These are phyloP conservation scores for Drosophila gunungcola DNA, from an alignment of 1,140 invertebrate species.

Conservation along the genomic window DNA sequence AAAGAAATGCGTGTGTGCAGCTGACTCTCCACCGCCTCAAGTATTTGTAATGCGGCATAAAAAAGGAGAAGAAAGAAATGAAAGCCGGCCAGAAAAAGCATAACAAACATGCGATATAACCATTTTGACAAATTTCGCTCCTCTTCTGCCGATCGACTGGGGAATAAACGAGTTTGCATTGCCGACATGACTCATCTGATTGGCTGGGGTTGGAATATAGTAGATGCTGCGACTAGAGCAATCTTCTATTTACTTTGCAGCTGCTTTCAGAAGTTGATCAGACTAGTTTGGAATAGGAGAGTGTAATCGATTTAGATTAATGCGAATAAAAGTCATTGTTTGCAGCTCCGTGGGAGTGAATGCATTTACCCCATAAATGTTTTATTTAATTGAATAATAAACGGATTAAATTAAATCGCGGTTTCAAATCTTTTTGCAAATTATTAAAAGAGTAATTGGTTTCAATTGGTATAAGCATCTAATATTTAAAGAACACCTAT, in stretches of 20 bases:
- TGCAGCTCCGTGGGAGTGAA: background rate
- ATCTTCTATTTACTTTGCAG: conserved; percentile 26
- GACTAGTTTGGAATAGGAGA: background rate
- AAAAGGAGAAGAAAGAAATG: conserved; percentile 44
- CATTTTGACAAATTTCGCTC: conserved; percentile 75
- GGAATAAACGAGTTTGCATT: conserved; percentile 69
- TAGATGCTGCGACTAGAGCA: conserved; percentile 18
- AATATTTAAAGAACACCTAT: background rate
- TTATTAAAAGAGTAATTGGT: background rate
- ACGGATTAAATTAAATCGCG: background rate
- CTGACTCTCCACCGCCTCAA: conserved; percentile 65
- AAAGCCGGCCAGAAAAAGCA: conserved; percentile 32
- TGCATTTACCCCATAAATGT: background rate
- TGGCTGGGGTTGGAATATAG: conserved; percentile 16
- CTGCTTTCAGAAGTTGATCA: conserved; percentile 30
- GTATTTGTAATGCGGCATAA: conserved; percentile 70
- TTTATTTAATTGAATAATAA: background rate
- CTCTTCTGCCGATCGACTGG: conserved; percentile 22
- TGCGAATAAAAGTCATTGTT: conserved; percentile 9
- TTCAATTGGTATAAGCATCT: background rate
- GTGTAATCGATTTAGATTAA: conserved; percentile 1
- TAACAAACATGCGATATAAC: conserved; percentile 74
- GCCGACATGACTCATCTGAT: conserved; percentile 65
- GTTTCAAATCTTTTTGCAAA: background rate
- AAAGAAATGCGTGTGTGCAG: conserved; percentile 65